Evolutionary conservation across 2,888 invertebrate genomes (phyloP).

Genomic region (Hyppa rectilinea): DNA sequence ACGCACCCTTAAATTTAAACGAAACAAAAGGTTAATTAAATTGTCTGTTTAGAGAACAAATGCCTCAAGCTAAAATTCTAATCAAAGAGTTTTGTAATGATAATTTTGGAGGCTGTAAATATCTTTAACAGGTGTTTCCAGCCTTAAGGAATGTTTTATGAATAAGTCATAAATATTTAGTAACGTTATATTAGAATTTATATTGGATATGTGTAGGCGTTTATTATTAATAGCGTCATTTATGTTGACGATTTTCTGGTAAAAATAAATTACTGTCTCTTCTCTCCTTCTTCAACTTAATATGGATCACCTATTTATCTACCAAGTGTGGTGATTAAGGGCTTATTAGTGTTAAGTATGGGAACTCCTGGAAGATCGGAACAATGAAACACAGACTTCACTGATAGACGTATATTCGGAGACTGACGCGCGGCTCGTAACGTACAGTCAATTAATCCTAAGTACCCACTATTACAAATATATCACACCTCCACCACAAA

Average conservation of each 20-base stretch:
- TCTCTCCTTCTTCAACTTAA: background rate
- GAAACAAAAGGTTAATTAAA: constrained; percentile 65
- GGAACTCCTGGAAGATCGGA: too few species aligned
- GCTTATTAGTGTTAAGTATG: too few species aligned
- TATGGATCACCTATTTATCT: background rate
- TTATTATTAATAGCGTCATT: constrained; percentile 16
- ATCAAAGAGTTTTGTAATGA: constrained; percentile 63
- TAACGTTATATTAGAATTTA: constrained; percentile 7
- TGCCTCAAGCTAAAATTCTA: constrained; percentile 57
- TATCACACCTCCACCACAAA: background rate
- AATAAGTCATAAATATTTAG: constrained; percentile 23
- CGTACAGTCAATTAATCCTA: background rate
- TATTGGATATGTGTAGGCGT: background rate
- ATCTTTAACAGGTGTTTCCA: constrained; percentile 44
- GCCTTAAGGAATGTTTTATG: constrained; percentile 29
- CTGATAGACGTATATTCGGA: too few species aligned
- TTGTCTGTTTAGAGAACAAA: constrained; percentile 60
- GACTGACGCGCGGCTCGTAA: too few species aligned
- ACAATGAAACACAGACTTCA: too few species aligned
- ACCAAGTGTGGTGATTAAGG: background rate
- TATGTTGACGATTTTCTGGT: too few species aligned
- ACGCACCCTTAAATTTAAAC: constrained; percentile 51
- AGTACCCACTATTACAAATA: constrained; percentile 1
- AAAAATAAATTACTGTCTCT: background rate
- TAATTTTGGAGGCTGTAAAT: constrained; percentile 56